Evolutionary conservation across 2,113 vertebrate genomes (phyloP).

Genomic region (Neogobius melanostomus): DNA sequence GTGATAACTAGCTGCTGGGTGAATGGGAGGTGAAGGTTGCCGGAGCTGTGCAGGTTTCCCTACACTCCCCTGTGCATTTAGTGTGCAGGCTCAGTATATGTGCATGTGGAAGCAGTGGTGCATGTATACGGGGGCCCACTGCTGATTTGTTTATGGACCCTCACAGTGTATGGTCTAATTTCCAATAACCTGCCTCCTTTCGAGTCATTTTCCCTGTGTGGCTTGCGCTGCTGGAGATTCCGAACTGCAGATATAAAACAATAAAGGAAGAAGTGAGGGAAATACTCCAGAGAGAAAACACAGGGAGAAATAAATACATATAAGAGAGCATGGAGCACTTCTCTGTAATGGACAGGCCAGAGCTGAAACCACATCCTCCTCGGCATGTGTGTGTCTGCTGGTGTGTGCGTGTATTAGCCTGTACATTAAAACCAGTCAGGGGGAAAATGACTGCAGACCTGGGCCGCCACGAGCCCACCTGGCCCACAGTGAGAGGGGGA

Average conservation of each 20-base stretch:
- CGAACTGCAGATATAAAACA: conserved; percentile 37
- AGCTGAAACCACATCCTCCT: conserved; percentile 50
- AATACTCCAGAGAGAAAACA: conserved; percentile 66
- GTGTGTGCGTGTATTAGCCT: conserved; percentile 76
- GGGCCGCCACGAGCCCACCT: conserved; percentile 74
- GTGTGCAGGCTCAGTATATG: not conserved
- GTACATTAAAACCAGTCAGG: conserved; percentile 83
- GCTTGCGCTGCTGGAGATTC: conserved; percentile 29
- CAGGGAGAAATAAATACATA: conserved; percentile 64
- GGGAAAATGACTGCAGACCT: conserved; percentile 78
- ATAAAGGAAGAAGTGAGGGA: conserved; percentile 54
- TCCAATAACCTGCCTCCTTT: conserved; percentile 10
- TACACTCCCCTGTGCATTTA: conserved; percentile 15
- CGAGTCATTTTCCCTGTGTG: conserved; percentile 5
- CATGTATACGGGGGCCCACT: conserved; percentile 1
- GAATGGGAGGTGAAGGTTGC: conserved; percentile 68
- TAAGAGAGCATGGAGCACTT: conserved; percentile 45
- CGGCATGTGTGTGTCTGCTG: conserved; percentile 42
- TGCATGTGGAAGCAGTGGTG: conserved; percentile 6
- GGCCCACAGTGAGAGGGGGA: conserved; percentile 63
- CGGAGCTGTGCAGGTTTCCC: conserved; percentile 45
- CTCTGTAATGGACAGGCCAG: conserved; percentile 55
- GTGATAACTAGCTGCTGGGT: conserved; percentile 67
- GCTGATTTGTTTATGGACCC: conserved; percentile 33
- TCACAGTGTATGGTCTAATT: conserved; percentile 20